Conservation (phyloP, 2,797 vertebrate species). For the Poecilia wingei region DNA sequence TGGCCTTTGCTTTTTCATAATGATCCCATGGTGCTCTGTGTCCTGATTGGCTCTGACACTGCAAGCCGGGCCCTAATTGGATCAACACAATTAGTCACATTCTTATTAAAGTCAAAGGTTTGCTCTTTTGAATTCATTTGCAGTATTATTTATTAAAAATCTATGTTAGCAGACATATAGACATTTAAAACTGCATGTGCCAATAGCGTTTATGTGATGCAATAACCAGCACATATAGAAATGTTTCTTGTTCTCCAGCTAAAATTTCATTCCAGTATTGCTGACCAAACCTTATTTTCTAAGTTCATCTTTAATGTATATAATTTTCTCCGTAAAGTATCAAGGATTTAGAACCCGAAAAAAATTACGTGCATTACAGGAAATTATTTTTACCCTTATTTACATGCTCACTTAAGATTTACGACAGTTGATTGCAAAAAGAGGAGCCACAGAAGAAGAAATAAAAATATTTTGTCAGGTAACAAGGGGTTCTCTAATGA, state of each 20-base stretch:
- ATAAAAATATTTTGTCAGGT: not conserved
- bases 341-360: not conserved
- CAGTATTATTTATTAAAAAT: slow-evolving; percentile 19
- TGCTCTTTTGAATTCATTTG: slow-evolving; percentile 39
- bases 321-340: not conserved
- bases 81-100: slow-evolving; percentile 75
- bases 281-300: slow-evolving; percentile 1
- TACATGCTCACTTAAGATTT: not conserved
- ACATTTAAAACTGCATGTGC: not conserved
- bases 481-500: not conserved
- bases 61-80: slow-evolving; percentile 70
- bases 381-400: not conserved
- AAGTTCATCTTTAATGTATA: not conserved
- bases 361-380: not conserved
- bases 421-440: not conserved
- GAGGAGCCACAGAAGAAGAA: not conserved
- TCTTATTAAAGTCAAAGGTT: slow-evolving; percentile 61
- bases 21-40: slow-evolving; percentile 60
- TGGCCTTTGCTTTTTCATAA: slow-evolving; percentile 65
- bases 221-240: not conserved
- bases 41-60: slow-evolving; percentile 69
- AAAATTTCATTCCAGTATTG: slow-evolving; percentile 2
- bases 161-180: not conserved
- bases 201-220: not conserved
- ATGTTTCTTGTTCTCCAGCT: slow-evolving; percentile 15